These are phyloP conservation scores for Bombus confusus DNA, from an alignment of 1,140 invertebrate genomes.

Conservation along the genomic window DNA sequence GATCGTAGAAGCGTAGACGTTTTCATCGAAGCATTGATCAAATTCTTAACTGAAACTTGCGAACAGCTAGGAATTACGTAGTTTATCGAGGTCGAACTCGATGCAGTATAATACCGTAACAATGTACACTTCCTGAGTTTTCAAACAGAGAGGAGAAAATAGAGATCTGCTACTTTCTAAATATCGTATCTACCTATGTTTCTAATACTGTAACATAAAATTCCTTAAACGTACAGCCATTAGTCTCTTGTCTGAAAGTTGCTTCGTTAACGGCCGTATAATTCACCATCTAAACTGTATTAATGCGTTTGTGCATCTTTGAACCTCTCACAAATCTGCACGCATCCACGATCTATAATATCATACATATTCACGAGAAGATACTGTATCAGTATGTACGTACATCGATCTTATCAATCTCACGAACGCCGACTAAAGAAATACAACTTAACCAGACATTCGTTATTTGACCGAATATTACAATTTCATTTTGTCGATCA, in stretches of 20 bases:
- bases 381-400: no score
- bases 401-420: no score
- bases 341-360: no score
- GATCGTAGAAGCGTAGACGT: not conserved
- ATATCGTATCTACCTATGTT: not conserved
- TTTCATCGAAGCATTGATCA: not conserved
- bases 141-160: slow-evolving; percentile 32
- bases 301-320: no score
- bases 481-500: no score
- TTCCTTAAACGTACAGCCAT: slow-evolving; percentile 4
- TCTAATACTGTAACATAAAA: slow-evolving; percentile 20
- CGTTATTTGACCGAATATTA: no score
- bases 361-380: no score
- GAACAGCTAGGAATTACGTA: not conserved
- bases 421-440: no score
- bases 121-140: slow-evolving; percentile 23
- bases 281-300: not conserved
- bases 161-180: slow-evolving; percentile 27
- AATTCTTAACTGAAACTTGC: not conserved
- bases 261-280: not conserved
- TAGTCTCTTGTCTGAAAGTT: not conserved
- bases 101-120: not conserved
- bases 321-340: no score
- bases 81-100: not conserved
- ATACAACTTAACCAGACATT: no score